Evolutionary conservation across 2,797 vertebrate genomes (phyloP), one percentile per base, ranked within the genome.

Genomic region (Catamblyrhynchus diadema): DNA sequence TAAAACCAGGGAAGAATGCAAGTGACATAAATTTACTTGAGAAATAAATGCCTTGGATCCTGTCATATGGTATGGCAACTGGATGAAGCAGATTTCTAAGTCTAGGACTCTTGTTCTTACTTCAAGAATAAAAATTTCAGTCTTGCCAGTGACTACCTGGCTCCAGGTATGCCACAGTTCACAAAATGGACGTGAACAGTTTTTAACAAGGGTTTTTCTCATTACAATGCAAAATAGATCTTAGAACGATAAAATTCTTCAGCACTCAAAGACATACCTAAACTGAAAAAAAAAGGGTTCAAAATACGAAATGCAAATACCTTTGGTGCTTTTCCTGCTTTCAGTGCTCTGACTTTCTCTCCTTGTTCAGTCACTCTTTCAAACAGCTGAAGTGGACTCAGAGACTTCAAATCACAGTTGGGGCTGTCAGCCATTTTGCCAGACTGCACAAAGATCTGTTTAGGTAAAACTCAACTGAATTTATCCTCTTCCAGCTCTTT

Each of bases 261-360:
- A 81, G 32, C 7, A 27, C 16, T 67, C 53, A 81, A 65, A 81
- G 37, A 56, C 16, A 75, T 11, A 69, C 4, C 3, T 28, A 44
- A 15, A 12, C 3, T 47, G 48, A 37, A 65, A 48, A 48, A 64
- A 17, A 27, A 57, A 5, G 10, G 17, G 19, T 33, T 74, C 37
- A 51, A 59, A 47, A 37, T 9, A 56, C 9, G 20, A 85, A 88
- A 56, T 12, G 73, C 9, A 94, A 84, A 91, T 97, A 99, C 99
- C 97, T 99, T 99, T 4, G 98, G 81, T 27, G 98, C 99, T 91
- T 99, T 99, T 70, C 97, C 95, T 13, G 98, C 97, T 97, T 99
- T 99, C 65, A 99, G 95, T 30, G 94, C 54, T 94, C 99, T 98
- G 91, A 99, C 98, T 72, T 94, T 97, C 10, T 99, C 98, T 94